Evolutionary conservation across 2,888 invertebrate genomes (phyloP).

Genomic region (Epinotia brunnichana): DNA sequence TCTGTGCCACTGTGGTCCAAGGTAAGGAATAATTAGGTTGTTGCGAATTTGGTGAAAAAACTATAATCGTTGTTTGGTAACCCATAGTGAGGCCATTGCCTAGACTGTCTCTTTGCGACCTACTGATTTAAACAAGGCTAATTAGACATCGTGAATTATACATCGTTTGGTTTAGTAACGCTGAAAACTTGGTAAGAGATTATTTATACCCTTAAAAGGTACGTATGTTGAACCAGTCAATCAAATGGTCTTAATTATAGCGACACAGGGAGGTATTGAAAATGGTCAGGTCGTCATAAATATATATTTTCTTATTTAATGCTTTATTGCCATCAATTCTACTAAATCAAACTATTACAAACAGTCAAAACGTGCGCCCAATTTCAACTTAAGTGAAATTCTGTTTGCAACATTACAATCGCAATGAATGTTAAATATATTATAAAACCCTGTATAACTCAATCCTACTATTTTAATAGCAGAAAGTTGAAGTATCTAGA

Average conservation of each 20-base stretch:
- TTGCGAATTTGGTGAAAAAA: constrained; percentile 42
- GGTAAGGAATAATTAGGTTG: constrained; percentile 42
- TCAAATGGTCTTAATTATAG: background rate
- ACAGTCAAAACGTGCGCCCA: background rate
- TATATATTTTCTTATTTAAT: background rate
- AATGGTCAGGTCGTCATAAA: background rate
- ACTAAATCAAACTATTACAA: background rate
- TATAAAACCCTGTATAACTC: background rate
- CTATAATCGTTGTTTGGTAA: constrained; percentile 35
- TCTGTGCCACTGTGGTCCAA: constrained; percentile 45
- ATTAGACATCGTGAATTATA: background rate
- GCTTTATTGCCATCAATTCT: background rate
- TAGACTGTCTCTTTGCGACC: constrained; percentile 24
- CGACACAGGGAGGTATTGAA: background rate
- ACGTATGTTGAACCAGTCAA: background rate
- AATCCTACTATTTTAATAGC: background rate
- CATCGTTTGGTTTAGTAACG: background rate
- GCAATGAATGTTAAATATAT: background rate
- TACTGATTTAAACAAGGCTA: constrained; percentile 17
- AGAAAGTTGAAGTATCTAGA: background rate
- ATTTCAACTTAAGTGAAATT: background rate
- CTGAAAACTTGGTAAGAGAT: background rate
- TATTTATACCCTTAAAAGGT: background rate
- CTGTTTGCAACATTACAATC: background rate
- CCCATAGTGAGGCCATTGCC: constrained; percentile 36